phyloP scores from a whole-genome alignment of 2,888 invertebrate genomes.

The Eledone cirrhosa region DNA sequence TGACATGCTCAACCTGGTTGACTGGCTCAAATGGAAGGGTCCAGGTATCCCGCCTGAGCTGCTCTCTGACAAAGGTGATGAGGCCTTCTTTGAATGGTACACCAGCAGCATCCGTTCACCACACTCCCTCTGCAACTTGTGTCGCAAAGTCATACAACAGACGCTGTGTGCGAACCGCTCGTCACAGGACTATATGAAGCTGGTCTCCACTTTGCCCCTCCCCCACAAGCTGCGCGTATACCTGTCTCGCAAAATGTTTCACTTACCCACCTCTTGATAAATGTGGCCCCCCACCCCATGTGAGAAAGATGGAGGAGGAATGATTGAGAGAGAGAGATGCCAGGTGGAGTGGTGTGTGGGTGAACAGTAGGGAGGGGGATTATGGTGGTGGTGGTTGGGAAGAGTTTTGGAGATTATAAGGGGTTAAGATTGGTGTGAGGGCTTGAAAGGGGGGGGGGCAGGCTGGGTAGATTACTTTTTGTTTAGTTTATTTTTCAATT shows the following conservation, averaged over 20 bases:
- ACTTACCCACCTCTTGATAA: constrained; percentile 45
- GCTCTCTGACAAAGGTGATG: constrained; percentile 49
- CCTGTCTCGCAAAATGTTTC: constrained; percentile 62
- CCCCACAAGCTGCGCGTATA: constrained; percentile 61
- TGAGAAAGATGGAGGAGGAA: neutral
- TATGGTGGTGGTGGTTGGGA: too few species aligned
- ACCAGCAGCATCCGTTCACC: constrained; percentile 56
- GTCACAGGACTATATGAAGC: constrained; percentile 52
- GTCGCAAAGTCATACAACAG: constrained; percentile 65
- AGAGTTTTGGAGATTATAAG: too few species aligned
- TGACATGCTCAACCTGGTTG: constrained; percentile 66
- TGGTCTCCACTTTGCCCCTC: constrained; percentile 57
- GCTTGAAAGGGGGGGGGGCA: too few species aligned
- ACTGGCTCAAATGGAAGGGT: constrained; percentile 66
- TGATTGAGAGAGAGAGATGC: neutral
- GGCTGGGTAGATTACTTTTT: too few species aligned
- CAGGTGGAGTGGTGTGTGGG: neutral
- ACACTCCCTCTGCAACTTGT: constrained; percentile 63
- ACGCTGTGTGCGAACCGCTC: constrained; percentile 48
- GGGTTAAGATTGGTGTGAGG: neutral
- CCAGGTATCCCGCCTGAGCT: constrained; percentile 61
- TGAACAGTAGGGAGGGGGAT: neutral
- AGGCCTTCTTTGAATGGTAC: constrained; percentile 61
- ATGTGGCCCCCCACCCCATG: neutral
- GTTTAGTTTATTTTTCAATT: too few species aligned